Conservation (phyloP, 23 tunicate species). For the Clavelina lepadiformis region DNA sequence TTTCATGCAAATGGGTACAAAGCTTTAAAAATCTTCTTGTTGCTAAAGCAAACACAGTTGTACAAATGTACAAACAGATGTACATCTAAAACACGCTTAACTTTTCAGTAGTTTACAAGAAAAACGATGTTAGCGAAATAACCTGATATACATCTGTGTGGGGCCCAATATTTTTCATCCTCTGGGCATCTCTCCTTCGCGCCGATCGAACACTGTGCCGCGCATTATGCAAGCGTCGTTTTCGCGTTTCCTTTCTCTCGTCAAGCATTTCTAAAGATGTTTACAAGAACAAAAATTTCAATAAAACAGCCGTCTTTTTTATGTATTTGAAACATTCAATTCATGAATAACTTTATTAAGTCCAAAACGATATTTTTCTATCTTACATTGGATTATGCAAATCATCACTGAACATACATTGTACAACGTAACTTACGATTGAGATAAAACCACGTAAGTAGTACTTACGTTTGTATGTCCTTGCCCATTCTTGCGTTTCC, state of each 20-base stretch:
- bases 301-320: too few species aligned
- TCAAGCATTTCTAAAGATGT: slow-evolving; percentile 34
- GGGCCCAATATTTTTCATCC: slow-evolving; percentile 39
- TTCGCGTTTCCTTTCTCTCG: slow-evolving; percentile 43
- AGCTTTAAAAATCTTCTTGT: too few species aligned
- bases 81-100: too few species aligned
- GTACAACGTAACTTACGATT: background rate
- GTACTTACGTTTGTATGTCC: slow-evolving; percentile 40
- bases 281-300: too few species aligned
- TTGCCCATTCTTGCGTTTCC: slow-evolving; percentile 54
- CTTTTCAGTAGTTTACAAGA: too few species aligned
- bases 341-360: too few species aligned
- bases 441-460: background rate
- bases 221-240: slow-evolving; percentile 25
- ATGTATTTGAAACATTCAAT: too few species aligned
- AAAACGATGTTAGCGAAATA: background rate
- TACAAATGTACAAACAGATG: too few species aligned
- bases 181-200: slow-evolving; percentile 28
- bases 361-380: too few species aligned
- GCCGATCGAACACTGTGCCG: slow-evolving; percentile 11
- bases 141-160: slow-evolving; percentile 43
- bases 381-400: too few species aligned
- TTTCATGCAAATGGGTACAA: background rate
- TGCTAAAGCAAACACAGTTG: too few species aligned
- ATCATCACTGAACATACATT: too few species aligned